Evolutionary conservation across 2,113 vertebrate genomes (phyloP).

Genomic region (Tonatia bakeri): DNA sequence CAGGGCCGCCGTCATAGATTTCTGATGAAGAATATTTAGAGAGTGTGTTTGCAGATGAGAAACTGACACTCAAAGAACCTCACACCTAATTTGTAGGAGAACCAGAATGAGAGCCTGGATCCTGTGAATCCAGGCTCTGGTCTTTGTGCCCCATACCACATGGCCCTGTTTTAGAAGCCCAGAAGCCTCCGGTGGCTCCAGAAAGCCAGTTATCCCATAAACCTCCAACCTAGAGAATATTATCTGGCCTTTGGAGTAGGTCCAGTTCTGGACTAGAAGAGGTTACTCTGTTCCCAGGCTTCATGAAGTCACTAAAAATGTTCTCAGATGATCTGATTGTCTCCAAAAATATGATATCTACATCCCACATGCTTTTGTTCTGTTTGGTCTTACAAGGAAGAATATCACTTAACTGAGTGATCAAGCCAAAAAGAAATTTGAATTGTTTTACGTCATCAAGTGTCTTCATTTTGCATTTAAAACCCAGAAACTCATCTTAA

Average conservation of each 20-base stretch:
- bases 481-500: conserved; percentile 48
- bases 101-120: not conserved
- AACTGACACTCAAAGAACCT: not conserved
- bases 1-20: not conserved
- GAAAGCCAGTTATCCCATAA: not conserved
- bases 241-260: not conserved
- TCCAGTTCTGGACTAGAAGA: not conserved
- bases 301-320: not conserved
- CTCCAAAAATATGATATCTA: conserved; percentile 49
- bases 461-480: conserved; percentile 59
- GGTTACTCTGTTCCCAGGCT: not conserved
- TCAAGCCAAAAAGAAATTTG: not conserved
- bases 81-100: not conserved
- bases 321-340: not conserved
- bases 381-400: conserved; percentile 25
- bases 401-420: conserved; percentile 17
- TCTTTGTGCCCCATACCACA: not conserved
- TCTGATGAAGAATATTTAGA: not conserved
- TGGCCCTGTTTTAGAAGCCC: not conserved
- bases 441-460: conserved; percentile 18
- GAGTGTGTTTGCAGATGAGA: not conserved
- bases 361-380: not conserved
- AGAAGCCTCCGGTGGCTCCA: not conserved
- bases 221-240: not conserved
- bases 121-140: not conserved